Percentiles rank a stretch among this genome's conserved stretches.
These are phyloP conservation scores for Dipus sagitta DNA, from an alignment of 2,797 vertebrate species.

Conservation along the genomic window DNA sequence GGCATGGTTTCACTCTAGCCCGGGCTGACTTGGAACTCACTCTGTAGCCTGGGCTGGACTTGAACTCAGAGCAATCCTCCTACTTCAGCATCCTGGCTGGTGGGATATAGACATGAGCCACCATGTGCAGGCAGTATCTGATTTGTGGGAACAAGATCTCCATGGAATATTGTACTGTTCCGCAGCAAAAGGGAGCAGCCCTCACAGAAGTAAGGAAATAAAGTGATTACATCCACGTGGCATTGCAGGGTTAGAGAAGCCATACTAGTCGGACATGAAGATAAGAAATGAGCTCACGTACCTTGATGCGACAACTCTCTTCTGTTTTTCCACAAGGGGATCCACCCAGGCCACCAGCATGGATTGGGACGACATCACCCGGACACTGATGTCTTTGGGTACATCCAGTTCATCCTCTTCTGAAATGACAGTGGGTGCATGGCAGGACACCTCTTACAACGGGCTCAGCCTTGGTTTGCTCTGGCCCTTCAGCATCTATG, in stretches of 20 bases:
- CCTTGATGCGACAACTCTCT: conserved; percentile 86
- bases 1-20: too few relatives aligned
- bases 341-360: conserved; percentile 97
- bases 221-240: neutral
- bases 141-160: neutral
- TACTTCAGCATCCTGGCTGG: too few relatives aligned
- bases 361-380: conserved; percentile 97
- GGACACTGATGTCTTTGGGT: conserved; percentile 93
- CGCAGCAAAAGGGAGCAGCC: neutral
- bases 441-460: neutral
- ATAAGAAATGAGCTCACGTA: conserved; percentile 69
- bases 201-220: neutral
- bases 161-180: neutral
- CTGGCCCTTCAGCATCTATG: neutral
- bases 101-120: too few relatives aligned
- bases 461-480: neutral
- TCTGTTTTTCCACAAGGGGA: conserved; percentile 92
- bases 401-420: conserved; percentile 93
- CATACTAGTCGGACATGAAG: neutral
- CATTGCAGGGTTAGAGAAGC: neutral
- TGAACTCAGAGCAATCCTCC: too few relatives aligned
- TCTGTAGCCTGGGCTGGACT: too few relatives aligned
- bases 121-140: too few relatives aligned
- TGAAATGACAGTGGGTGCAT: conserved; percentile 84
- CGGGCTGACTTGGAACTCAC: too few relatives aligned